Conservation (phyloP, 2,797 vertebrate species). For the Cynopterus sphinx region DNA sequence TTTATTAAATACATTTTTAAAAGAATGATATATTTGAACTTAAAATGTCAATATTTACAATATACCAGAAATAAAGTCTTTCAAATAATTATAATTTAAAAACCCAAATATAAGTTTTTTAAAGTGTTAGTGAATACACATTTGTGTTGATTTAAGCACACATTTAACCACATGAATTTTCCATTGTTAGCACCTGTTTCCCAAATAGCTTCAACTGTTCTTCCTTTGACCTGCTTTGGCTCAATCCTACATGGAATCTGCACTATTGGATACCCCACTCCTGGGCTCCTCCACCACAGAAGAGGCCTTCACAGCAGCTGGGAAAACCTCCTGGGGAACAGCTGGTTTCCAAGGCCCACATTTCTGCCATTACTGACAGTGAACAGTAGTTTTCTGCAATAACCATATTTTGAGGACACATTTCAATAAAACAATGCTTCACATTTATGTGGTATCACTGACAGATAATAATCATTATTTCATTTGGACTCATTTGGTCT, state of each 20-base stretch:
- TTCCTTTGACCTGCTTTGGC: conserved; percentile 79
- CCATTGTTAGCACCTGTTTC: conserved; percentile 84
- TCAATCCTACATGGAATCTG: background rate
- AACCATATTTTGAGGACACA: background rate
- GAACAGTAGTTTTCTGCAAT: background rate
- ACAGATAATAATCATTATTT: background rate
- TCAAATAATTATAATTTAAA: conserved; percentile 33
- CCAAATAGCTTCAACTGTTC: conserved; percentile 71
- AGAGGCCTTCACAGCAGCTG: conserved; percentile 89
- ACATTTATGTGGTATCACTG: too few relatives aligned
- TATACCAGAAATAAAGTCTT: background rate
- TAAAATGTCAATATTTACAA: background rate
- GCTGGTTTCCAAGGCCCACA: conserved; percentile 83
- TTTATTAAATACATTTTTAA: background rate
- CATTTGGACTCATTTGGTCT: background rate
- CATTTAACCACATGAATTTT: conserved; percentile 67
- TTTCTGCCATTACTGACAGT: background rate
- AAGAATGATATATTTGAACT: conserved; percentile 1
- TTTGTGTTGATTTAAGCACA: conserved; percentile 29
- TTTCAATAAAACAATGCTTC: background rate
- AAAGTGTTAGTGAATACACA: background rate
- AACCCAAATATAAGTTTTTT: background rate
- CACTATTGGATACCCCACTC: conserved; percentile 46
- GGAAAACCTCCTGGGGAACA: conserved; percentile 91
- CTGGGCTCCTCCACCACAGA: conserved; percentile 17